Evolutionary conservation across 2,797 vertebrate genomes (phyloP).

Genomic region (Cyprinella venusta): DNA sequence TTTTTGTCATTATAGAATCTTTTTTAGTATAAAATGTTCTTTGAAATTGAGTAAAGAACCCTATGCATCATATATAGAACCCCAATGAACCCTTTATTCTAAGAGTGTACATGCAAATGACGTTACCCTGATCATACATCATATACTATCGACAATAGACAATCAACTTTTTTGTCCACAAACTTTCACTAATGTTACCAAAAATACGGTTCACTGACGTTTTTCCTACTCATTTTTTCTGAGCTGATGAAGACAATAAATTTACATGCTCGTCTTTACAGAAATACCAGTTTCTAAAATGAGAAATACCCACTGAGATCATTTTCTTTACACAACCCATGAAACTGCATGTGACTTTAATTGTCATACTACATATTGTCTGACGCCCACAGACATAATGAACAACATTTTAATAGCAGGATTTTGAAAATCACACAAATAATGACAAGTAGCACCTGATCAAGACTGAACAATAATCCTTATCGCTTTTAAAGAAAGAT

Average conservation of each 20-base stretch:
- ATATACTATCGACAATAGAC: neutral
- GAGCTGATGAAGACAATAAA: neutral
- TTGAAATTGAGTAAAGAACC: too few species aligned
- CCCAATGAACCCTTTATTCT: too few species aligned
- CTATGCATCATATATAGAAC: too few species aligned
- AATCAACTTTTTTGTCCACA: neutral
- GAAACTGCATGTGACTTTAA: neutral
- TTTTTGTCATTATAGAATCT: too few species aligned
- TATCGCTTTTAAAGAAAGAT: neutral
- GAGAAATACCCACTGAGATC: neutral
- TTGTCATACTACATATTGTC: neutral
- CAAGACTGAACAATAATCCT: neutral
- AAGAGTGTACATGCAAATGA: too few species aligned
- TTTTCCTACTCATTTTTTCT: neutral
- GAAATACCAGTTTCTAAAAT: neutral
- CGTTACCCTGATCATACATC: neutral
- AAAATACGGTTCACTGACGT: neutral
- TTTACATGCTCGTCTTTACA: neutral
- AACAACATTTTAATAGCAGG: neutral
- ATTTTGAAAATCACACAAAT: neutral
- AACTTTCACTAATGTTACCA: neutral
- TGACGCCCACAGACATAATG: neutral
- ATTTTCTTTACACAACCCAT: neutral
- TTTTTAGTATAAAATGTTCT: too few species aligned
- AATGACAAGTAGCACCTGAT: neutral